Evolutionary conservation across 2,888 invertebrate genomes (phyloP), one percentile per base, ranked within the genome.

Genomic region (Diadegma fenestrale): DNA sequence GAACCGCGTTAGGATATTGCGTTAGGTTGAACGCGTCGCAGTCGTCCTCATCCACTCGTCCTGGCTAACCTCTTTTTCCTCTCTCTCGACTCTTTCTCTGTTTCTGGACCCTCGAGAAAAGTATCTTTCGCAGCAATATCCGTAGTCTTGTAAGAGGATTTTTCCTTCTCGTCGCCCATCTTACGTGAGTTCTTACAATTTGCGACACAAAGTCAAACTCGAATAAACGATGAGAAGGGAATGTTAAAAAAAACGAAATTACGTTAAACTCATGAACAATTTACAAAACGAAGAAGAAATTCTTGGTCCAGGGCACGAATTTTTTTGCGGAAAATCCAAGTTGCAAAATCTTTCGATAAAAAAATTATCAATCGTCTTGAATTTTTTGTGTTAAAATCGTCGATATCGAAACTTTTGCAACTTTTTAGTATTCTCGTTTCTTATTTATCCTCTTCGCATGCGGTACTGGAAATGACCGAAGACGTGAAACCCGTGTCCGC

Each of bases 1-100:
- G 92, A 93, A 94, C 91, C 87, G 89, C 92, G 93, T 93, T 93
- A 94, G 93, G 93, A 93, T 94, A 94, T 94, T 93, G 90, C 91
- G 91, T 94, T 93, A 93, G 89, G 91, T 90, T 89, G 88, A 83
- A 82, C 76, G 84, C 82, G 85, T 45, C 82, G 80, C 85, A 87
- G 87, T 86, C 84, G 82, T 81, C 51, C 43, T 69, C 63, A 73
- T 78, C 80, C 63, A 63, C 71, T 80, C 22, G 66, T 61, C 37
- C 68, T 61, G 48, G 78, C 68, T 66, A 66, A 37, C 54, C 76
- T 77, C 37, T 69, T 69, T 71, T 66, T 33, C 58, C 78, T 43
- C 30, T 54, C 66, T 26, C 37, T 30, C 19, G 45, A 51, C 5
- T 66, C 22, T 43, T 68, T 54, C 48, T 22, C 26, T 48, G 1